These are phyloP conservation scores for Platycercus adscitus DNA, from an alignment of 2,113 vertebrate species.

Conservation along the genomic window DNA sequence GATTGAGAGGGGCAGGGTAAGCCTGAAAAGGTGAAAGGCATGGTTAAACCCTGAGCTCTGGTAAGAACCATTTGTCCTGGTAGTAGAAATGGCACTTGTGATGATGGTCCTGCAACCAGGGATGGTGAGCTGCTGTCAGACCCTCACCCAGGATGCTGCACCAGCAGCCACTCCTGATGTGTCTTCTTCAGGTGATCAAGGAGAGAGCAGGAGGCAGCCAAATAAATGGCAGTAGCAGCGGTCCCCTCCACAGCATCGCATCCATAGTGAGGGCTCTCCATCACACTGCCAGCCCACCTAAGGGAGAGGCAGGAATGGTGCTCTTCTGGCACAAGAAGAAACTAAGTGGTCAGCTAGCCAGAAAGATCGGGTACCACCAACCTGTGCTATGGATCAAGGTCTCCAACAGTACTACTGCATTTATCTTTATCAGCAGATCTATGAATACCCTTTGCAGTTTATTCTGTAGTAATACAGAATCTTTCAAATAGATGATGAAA, in stretches of 20 bases:
- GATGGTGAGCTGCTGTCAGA: background rate
- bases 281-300: background rate
- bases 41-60: background rate
- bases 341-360: background rate
- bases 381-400: background rate
- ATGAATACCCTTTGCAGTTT: background rate
- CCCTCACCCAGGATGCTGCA: background rate
- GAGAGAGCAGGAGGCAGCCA: background rate
- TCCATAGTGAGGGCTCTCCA: rapidly evolving
- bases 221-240: background rate
- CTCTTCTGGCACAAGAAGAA: background rate
- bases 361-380: background rate
- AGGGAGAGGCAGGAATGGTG: rapidly evolving
- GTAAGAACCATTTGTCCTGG: background rate
- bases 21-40: background rate
- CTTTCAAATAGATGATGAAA: background rate
- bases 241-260: rapidly evolving
- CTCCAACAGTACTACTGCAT: background rate
- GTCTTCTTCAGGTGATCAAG: background rate
- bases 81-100: background rate
- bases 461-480: background rate
- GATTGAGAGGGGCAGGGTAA: background rate
- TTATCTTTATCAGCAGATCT: background rate
- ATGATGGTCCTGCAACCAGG: background rate
- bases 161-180: background rate